Conservation (phyloP, 2,113 vertebrate genomes). For the Pollachius pollachius region DNA sequence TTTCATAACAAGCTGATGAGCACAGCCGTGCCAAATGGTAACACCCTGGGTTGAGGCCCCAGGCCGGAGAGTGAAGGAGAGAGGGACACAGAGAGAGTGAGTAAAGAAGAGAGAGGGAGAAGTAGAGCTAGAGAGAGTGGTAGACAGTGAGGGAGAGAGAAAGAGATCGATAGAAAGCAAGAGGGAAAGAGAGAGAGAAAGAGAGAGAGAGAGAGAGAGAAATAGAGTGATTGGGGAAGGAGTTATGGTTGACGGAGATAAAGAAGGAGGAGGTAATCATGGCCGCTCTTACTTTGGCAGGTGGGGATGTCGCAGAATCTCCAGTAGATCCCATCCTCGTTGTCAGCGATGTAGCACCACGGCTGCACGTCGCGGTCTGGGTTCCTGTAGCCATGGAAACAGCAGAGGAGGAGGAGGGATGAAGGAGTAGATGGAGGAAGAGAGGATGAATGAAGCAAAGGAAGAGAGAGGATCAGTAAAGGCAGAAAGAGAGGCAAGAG, state of each 20-base stretch:
- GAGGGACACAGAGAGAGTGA: not conserved
- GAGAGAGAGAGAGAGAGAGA: not conserved
- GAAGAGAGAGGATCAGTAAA: not conserved
- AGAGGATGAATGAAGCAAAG: not conserved
- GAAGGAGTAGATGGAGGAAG: constrained; percentile 5
- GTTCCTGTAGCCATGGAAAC: constrained; percentile 75
- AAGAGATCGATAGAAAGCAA: not conserved
- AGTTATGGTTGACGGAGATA: not conserved
- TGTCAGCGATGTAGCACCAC: constrained; percentile 93
- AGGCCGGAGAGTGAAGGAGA: not conserved
- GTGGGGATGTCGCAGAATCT: constrained; percentile 93
- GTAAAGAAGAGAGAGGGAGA: not conserved
- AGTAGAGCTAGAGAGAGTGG: no score
- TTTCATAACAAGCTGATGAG: constrained; percentile 49
- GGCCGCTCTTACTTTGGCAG: constrained; percentile 85
- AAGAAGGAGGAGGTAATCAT: not conserved
- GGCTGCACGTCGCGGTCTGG: constrained; percentile 95
- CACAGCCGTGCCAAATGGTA: constrained; percentile 21
- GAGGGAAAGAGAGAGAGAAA: not conserved
- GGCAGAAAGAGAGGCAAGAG: constrained; percentile 20
- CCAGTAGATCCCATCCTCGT: constrained; percentile 94
- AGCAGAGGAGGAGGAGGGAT: not conserved
- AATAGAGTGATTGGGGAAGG: not conserved
- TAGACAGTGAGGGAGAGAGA: not conserved
- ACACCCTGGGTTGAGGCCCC: not conserved